Percentiles rank a stretch among this genome's conserved stretches.
These are phyloP conservation scores for Zophobas atratus DNA, from an alignment of 1,140 invertebrate genomes.

Conservation along the genomic window DNA sequence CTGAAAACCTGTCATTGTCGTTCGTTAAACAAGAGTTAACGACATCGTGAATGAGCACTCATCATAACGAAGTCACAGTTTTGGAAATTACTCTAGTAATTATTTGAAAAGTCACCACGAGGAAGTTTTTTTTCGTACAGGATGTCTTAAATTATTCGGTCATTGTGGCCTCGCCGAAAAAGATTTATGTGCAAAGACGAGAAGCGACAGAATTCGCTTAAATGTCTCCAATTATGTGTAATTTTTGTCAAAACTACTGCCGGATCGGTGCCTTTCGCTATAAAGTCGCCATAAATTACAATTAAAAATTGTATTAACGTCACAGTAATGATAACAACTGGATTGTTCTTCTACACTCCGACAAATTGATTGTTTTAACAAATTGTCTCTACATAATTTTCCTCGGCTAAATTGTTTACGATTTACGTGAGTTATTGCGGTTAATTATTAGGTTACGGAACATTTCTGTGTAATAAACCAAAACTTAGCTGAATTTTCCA, in stretches of 20 bases:
- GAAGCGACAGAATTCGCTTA: constrained; percentile 3
- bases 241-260: not conserved
- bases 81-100: constrained; percentile 1
- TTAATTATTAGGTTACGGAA: no score
- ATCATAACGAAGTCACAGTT: constrained; percentile 5
- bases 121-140: constrained; percentile 15
- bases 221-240: constrained; percentile 20
- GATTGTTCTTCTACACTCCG: no score
- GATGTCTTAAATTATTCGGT: constrained; percentile 26
- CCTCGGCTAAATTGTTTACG: no score
- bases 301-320: not conserved
- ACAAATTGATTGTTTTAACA: no score
- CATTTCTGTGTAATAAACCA: no score
- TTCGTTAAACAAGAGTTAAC: no score
- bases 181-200: constrained; percentile 8
- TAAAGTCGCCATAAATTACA: not conserved
- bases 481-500: not conserved
- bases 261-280: not conserved
- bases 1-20: no score
- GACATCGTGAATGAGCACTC: no score
- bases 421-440: no score
- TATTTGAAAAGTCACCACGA: not conserved
- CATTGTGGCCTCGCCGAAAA: constrained; percentile 5
- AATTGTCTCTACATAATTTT: no score
- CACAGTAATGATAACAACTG: no score